phyloP scores from a whole-genome alignment of 2,113 vertebrate species.

The Megaceryle torquata region DNA sequence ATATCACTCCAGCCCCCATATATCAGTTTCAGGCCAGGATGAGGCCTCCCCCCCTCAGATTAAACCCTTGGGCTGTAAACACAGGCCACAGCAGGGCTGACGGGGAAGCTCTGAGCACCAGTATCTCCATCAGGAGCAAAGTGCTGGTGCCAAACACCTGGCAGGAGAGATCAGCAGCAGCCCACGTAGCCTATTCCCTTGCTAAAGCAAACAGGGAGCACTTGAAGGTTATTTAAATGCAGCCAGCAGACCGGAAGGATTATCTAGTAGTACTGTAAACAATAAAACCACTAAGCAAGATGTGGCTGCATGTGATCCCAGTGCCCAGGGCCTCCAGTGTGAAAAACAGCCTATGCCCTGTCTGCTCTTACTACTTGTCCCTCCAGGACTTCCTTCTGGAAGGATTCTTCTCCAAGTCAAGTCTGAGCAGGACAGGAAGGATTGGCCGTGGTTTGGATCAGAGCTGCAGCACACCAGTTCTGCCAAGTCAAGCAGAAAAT shows the following conservation, averaged over 20 bases:
- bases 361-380: neutral
- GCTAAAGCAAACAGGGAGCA: neutral
- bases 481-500: neutral
- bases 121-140: neutral
- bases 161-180: neutral
- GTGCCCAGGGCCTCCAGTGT: neutral
- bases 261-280: neutral
- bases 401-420: neutral
- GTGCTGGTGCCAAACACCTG: fast-evolving
- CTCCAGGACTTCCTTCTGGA: neutral
- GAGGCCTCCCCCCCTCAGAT: neutral
- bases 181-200: neutral
- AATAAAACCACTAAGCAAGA: neutral
- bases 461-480: neutral
- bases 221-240: neutral
- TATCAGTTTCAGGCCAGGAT: neutral
- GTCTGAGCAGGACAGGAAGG: neutral
- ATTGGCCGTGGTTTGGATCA: neutral
- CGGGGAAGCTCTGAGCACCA: neutral
- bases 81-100: neutral
- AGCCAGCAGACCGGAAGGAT: neutral
- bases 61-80: neutral
- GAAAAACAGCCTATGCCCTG: neutral
- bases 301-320: neutral
- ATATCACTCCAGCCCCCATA: neutral